Percentiles rank a stretch among this genome's conserved stretches.
Conservation (phyloP, 2,888 invertebrate genomes). For the Dinocampus coccinellae region DNA sequence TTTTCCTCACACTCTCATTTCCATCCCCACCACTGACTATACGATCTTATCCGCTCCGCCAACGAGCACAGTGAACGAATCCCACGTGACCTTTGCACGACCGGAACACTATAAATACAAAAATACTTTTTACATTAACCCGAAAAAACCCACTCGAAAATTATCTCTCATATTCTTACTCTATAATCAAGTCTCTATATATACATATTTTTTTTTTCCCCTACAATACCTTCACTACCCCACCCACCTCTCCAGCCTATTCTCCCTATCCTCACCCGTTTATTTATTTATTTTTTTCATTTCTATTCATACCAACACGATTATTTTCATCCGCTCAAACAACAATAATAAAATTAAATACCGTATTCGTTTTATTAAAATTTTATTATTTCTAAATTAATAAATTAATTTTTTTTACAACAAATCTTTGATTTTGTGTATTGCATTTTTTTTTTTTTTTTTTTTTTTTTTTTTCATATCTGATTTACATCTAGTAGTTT, state of each 20-base stretch:
- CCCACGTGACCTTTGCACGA: background rate
- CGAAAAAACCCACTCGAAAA: background rate
- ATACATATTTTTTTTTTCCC: background rate
- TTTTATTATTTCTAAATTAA: no score
- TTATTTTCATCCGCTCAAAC: no score
- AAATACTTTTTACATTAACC: background rate
- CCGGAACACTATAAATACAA: background rate
- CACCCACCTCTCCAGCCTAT: background rate
- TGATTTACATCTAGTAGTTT: no score
- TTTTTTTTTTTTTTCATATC: no score
- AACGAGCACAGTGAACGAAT: background rate
- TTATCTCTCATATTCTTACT: background rate
- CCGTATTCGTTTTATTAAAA: no score
- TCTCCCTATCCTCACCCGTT: no score
- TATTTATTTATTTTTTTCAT: no score
- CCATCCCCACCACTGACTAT: background rate
- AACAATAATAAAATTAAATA: no score
- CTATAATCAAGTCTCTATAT: background rate
- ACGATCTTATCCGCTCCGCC: background rate
- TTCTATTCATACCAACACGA: no score
- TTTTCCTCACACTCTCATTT: background rate
- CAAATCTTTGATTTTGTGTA: no score
- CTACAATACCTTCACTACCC: constrained; percentile 2
- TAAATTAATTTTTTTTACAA: no score
- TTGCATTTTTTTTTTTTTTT: no score